These are phyloP conservation scores for Lepidothrix coronata DNA, from an alignment of 2,113 vertebrate genomes.

Conservation along the genomic window DNA sequence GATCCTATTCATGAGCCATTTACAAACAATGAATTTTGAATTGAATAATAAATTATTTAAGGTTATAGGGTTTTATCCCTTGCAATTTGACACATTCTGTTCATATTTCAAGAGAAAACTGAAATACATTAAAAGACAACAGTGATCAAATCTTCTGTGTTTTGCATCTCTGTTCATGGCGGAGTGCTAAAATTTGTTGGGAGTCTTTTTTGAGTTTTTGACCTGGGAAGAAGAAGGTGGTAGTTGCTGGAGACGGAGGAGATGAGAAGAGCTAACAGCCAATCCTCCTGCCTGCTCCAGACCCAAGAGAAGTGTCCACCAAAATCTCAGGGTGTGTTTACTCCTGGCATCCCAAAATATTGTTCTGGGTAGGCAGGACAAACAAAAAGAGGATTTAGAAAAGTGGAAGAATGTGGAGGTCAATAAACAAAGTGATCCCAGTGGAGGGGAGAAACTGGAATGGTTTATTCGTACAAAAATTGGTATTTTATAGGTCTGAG, in stretches of 20 bases:
- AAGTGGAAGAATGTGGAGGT: not conserved
- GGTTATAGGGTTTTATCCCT: not conserved
- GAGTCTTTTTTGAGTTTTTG: not conserved
- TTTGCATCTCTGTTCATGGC: not conserved
- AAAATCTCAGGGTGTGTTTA: not conserved
- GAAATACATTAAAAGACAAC: not conserved
- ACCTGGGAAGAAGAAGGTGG: not conserved
- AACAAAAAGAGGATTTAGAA: not conserved
- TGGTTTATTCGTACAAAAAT: too few species aligned
- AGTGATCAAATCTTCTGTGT: rapidly evolving
- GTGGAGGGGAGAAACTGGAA: too few species aligned
- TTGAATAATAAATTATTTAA: not conserved
- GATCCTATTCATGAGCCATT: not conserved
- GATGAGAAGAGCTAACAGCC: not conserved
- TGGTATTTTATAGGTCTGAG: too few species aligned
- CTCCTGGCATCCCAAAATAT: not conserved
- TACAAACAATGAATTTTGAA: not conserved
- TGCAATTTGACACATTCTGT: not conserved
- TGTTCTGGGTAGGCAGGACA: not conserved
- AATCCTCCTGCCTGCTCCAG: not conserved
- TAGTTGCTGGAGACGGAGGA: not conserved
- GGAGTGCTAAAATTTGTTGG: not conserved
- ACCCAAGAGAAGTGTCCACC: not conserved
- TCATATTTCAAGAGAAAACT: not conserved
- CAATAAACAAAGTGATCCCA: too few species aligned